Evolutionary conservation across 2,888 invertebrate species (phyloP), one percentile per base, ranked within the genome.

Genomic region (Drosophila conformis): DNA sequence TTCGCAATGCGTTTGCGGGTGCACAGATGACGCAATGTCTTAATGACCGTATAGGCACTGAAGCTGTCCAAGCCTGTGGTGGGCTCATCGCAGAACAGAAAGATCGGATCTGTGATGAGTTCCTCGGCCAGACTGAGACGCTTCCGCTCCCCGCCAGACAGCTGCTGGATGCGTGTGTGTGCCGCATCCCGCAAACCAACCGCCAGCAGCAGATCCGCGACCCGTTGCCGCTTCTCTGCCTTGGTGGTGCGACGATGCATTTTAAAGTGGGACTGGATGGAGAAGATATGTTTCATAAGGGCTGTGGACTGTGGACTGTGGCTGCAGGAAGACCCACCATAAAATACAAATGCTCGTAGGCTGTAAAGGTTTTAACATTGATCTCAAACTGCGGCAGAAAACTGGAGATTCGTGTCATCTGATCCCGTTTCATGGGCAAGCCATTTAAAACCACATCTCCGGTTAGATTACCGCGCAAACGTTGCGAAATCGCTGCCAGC

Each of bases 31-130:
- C 95, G 94, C 36, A 97, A 93, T 0, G 96, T 95, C 74, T 95
- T 95, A 13, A 98, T 95, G 0, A 98, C 97, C 21, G 95, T 95
- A 75, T 95, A 95, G 0, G 99, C 98, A 91, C 96, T 97, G 93
- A 95, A 98, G 82, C 98, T 97, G 93, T 99, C 99, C 61, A 99
- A 93, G 0, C 98, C 98, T 0, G 98, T 97, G 0, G 98, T 98
- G 0, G 98, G 98, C 91, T 99, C 99, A 90, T 99, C 98, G 92
- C 98, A 98, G 93, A 98, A 98, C 60, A 99, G 93, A 65, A 99
- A 95, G 4, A 96, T 95, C 0, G 98, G 98, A 91, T 98, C 97
- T 61, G 96, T 97, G 62, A 98, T 94, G 13, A 98, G 94, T 94
- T 98, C 98, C 65, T 97, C 96, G 62, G 98, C 98, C 82, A 99